A percentile compares a stretch with the other conserved stretches of the same genome.
These are phyloP conservation scores for Drosophila santomea DNA, from an alignment of 1,140 invertebrate genomes.

Conservation along the genomic window DNA sequence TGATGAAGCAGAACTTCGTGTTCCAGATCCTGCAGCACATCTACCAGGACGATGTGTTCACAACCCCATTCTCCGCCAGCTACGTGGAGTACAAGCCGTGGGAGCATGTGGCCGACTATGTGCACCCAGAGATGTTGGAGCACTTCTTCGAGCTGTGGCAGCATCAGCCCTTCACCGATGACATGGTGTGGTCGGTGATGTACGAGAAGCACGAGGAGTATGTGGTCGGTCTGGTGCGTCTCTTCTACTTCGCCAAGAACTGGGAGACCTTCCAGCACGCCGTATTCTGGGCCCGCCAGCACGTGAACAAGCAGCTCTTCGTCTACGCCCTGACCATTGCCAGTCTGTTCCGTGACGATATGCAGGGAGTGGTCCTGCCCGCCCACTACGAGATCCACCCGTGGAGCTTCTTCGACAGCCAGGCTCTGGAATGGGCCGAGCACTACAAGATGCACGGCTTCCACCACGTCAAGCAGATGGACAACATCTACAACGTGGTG, in stretches of 20 bases:
- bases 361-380: constrained; percentile 86
- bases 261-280: constrained; percentile 88
- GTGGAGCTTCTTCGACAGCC: constrained; percentile 86
- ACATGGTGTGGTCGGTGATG: constrained; percentile 86
- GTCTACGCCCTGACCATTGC: constrained; percentile 87
- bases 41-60: constrained; percentile 85
- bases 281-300: constrained; percentile 86
- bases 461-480: constrained; percentile 85
- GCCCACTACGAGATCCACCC: constrained; percentile 88
- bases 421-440: constrained; percentile 86
- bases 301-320: constrained; percentile 88
- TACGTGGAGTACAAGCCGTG: constrained; percentile 69
- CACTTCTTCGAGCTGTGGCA: constrained; percentile 86
- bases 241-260: constrained; percentile 88
- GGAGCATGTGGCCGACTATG: constrained; percentile 85
- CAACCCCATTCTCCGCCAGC: constrained; percentile 76
- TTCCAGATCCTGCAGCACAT: constrained; percentile 86
- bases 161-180: constrained; percentile 85
- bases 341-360: constrained; percentile 86
- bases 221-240: constrained; percentile 85
- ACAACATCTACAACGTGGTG: constrained; percentile 84
- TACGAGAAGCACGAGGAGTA: constrained; percentile 86
- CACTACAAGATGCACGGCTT: constrained; percentile 86
- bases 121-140: constrained; percentile 85
- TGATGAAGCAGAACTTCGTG: constrained; percentile 86